Base-by-base conservation (phyloP, 1,140 invertebrate genomes). In the Zophobas morio region DNA sequence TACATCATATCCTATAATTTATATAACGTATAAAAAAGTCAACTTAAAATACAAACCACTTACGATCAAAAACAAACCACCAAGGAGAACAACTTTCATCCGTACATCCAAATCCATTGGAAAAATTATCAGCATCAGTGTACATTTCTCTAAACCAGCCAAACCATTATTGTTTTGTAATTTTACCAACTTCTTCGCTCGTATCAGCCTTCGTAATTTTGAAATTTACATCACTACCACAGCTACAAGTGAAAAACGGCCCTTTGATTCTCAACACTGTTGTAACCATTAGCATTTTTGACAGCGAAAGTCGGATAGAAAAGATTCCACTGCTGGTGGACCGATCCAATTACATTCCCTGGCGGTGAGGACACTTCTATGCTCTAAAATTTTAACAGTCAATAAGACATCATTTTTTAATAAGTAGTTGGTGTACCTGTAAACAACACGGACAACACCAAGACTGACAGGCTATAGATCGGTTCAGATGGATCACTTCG, bases 391-490 rank as follows among this genome's bases (percentile, higher is more conserved):
- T 79, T 83, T 70, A 39, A 39, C 53, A 32, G 36, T 49, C n/a
- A 35, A 74, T 5, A 56, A 56, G n/a, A 20, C 3, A 35, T 5
- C 53, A 60, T 3, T 3, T 54, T 4, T 54, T 54, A 34, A 3
- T 4, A 60, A 60, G 2, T 60, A 1, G 3, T 0, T 0, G 37
- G n/a, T 46, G 78, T 86, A 93, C 93, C 88, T 97, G 95, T 79
- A 96, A 87, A 87, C 94, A 97, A 86, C 95, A 96, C 2, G 94
- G 94, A 82, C 92, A 96, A 81, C 90, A 94, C 83, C 95, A 96
- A 1, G 90, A 90, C 74, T 91, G 90, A 85, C 95, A 96, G 6
- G 93, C 91, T 33, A 96, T 86, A 0, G 94, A 94, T 40, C 95
- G 89, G 79, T 92, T 87, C 86, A 91, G 85, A 82, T 94, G 93